phyloP scores from a whole-genome alignment of 2,888 invertebrate genomes.

The Lithophane semibrunnea region DNA sequence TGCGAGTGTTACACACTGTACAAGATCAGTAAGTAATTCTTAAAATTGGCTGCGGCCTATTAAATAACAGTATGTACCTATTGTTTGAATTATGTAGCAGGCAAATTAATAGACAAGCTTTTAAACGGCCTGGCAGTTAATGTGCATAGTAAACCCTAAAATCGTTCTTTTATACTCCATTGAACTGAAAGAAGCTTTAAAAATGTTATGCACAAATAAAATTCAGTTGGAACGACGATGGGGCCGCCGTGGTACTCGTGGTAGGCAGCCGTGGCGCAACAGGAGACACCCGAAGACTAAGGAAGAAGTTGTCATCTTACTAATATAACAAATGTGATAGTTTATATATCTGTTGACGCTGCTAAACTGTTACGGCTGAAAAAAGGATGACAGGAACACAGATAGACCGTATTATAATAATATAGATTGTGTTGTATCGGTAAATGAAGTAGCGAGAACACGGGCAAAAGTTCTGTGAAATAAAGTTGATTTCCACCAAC shows the following conservation, averaged over 20 bases:
- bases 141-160: slow-evolving; percentile 22
- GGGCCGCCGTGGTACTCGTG: background rate
- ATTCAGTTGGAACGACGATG: slow-evolving; percentile 5
- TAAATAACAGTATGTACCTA: slow-evolving; percentile 1
- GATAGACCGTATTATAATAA: background rate
- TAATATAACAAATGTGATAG: background rate
- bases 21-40: background rate
- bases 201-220: slow-evolving; percentile 46
- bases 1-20: background rate
- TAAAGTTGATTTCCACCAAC: background rate
- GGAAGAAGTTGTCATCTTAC: background rate
- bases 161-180: slow-evolving; percentile 36
- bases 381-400: background rate
- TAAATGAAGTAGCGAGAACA: background rate
- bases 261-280: slow-evolving; percentile 17
- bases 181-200: slow-evolving; percentile 39
- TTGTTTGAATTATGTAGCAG: slow-evolving; percentile 8
- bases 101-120: slow-evolving; percentile 33
- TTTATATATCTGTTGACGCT: background rate
- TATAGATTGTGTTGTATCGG: background rate
- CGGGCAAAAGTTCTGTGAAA: background rate
- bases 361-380: background rate
- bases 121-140: slow-evolving; percentile 22
- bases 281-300: background rate
- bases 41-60: background rate